A percentile compares a stretch with the other conserved stretches of the same genome.
These are phyloP conservation scores for Bombus pyrosoma DNA, from an alignment of 1,140 invertebrate genomes.

Conservation along the genomic window DNA sequence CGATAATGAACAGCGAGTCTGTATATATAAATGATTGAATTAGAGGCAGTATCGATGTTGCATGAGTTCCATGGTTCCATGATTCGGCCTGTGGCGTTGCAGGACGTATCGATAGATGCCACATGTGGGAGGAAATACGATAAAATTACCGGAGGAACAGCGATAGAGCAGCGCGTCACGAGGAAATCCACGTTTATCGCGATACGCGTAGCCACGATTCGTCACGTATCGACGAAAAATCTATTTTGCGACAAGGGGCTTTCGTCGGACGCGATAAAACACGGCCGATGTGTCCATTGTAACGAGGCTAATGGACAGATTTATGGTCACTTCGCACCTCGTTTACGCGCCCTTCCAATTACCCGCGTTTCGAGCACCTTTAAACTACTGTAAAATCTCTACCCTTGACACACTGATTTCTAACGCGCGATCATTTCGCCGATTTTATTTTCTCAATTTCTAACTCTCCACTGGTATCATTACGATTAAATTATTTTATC, in stretches of 20 bases:
- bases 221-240: conserved; percentile 64
- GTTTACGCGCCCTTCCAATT: conserved; percentile 53
- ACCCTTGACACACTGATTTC: neutral
- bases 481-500: no score
- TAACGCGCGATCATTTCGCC: neutral
- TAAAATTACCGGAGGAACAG: conserved; percentile 28
- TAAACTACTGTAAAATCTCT: conserved; percentile 24
- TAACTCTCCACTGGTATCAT: neutral
- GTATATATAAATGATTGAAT: conserved; percentile 1
- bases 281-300: conserved; percentile 52
- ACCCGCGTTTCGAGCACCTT: conserved; percentile 29
- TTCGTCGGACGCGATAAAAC: conserved; percentile 61
- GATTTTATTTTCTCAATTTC: neutral
- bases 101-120: neutral
- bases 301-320: conserved; percentile 49
- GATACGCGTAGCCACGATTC: conserved; percentile 53
- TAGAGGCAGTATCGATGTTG: neutral
- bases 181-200: conserved; percentile 52
- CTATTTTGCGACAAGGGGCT: conserved; percentile 39
- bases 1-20: neutral
- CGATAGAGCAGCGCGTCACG: conserved; percentile 29
- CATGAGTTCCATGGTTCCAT: neutral
- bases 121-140: neutral
- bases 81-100: neutral
- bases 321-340: conserved; percentile 47